Evolutionary conservation across 1,140 invertebrate species (phyloP), one percentile per base, ranked within the genome.

Genomic region (Leucophenga varia): DNA sequence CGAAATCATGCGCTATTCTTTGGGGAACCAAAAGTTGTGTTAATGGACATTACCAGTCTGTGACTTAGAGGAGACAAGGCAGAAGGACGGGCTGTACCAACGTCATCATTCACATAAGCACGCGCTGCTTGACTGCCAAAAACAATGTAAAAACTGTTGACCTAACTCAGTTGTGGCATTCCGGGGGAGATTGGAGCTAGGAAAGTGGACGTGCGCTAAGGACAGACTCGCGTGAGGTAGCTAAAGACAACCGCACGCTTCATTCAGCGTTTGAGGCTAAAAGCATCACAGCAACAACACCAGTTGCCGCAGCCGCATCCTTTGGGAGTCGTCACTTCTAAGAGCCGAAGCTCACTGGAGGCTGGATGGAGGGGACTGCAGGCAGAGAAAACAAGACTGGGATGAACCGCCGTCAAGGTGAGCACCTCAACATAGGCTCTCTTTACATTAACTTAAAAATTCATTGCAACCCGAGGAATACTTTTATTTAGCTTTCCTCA

Each of bases 381-480:
- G 16, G 18, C 14, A 19, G 17, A 37, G 18, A 28, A 25, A 50
- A 21, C 7, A 34, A 14, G 20, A 39, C 25, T 36, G 43, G 30
- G 21, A 22, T 44, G 42, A 51, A 14, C 13, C 48, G 43, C 9
- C 41, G 32, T 43, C 39, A 39, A 44, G 19, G 42, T 30, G 35
- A 32, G 37, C 36, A 42, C 35, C 28, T 40, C 37, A 49, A 46
- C 43, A 43, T 49, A 8, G 47, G 35, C 37, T 47, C 56, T 58
- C 59, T 65, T 63, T 67, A 51, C 59, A 67, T 59, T 67, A 49
- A 67, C 59, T 65, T 67, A 63, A 67, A 67, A 67, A 65, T 65
- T 65, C 63, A 65, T 67, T 65, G 63, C 56, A 50, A 41, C 50
- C 63, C 46, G 42, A 63, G 56, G 56, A 67, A 65, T 63, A 56